Evolutionary conservation across 1,140 invertebrate species (phyloP), one percentile per base, ranked within the genome.

Genomic region (Heliconius eleuchia): DNA sequence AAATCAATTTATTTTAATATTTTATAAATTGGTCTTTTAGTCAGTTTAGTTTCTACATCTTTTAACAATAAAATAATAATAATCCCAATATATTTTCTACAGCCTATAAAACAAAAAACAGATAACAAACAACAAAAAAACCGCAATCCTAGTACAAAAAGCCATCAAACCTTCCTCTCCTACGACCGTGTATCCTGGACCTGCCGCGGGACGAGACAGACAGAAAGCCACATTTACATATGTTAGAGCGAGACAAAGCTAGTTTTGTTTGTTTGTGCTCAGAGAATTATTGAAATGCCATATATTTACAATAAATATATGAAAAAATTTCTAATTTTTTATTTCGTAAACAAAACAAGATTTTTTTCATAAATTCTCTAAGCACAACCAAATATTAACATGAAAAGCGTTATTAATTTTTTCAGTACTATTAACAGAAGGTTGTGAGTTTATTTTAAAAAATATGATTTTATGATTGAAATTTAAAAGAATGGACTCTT

Each of bases 201-300:
- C 92, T 94, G 88, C 86, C 83, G 85, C 85, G 84, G 85, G 87
- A 89, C 85, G 73, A 82, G 90, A 86, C 85, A 88, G 90, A 94
- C 92, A 91, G 86, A 93, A 94, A 92, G 92, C 91, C 82, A 93
- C 91, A 89, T 91, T 92, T 93, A 93, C 91, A 92, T 74, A 88
- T 87, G 92, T 94, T 94, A 94, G 91, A 94, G 92, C 91, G 87
- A 84, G 86, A 94, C 81, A 78, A 86, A 87, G 87, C 87, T 88
- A 88, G 74, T 85, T 74, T 74, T 57, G 78, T 80, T 60, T 72
- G 55, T 74, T 13, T 30, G 50, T 73, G 72, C n/a, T 30, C 16
- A 80, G 74, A 80, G 52, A 76, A 30, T 19, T 37, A 66, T 30
- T 27, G 9, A 27, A 27, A 13, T 66, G 13, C 11, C 13, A 23